phyloP scores from a whole-genome alignment of 2,113 vertebrate species.

The Motacilla tschutschensis region DNA sequence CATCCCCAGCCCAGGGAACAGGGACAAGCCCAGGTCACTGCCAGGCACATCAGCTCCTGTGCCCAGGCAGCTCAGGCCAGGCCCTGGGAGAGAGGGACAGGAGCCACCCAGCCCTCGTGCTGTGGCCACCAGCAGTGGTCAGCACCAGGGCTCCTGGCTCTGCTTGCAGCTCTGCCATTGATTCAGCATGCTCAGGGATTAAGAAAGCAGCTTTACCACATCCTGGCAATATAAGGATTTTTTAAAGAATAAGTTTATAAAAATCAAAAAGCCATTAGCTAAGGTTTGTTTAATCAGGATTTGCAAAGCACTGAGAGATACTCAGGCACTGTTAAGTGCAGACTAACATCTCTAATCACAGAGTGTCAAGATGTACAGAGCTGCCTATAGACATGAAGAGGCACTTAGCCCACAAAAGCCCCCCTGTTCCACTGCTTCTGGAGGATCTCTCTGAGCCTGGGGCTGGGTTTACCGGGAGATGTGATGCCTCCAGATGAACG shows the following conservation, averaged over 20 bases:
- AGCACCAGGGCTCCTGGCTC: neutral
- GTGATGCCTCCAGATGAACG: neutral
- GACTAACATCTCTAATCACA: neutral
- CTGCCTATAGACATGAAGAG: neutral
- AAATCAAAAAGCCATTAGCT: neutral
- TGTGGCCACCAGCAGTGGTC: rapidly evolving
- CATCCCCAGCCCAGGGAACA: neutral
- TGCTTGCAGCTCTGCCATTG: neutral
- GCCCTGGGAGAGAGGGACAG: neutral
- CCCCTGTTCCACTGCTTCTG: neutral
- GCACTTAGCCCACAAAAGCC: neutral
- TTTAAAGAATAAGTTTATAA: neutral
- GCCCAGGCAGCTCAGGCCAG: neutral
- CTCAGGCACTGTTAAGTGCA: neutral
- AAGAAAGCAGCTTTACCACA: neutral
- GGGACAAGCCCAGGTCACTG: neutral
- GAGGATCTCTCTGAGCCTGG: neutral
- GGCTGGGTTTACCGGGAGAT: neutral
- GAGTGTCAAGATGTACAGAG: neutral
- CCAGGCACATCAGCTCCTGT: neutral
- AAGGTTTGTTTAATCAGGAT: conserved; percentile 4
- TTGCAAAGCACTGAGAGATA: neutral
- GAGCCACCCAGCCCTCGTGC: rapidly evolving
- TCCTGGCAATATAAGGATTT: neutral
- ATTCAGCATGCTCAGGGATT: neutral